Percentiles rank a stretch among this genome's conserved stretches.
These are phyloP conservation scores for Zhuqinia jingwanae DNA, from an alignment of 2,888 invertebrate genomes.

Conservation along the genomic window DNA sequence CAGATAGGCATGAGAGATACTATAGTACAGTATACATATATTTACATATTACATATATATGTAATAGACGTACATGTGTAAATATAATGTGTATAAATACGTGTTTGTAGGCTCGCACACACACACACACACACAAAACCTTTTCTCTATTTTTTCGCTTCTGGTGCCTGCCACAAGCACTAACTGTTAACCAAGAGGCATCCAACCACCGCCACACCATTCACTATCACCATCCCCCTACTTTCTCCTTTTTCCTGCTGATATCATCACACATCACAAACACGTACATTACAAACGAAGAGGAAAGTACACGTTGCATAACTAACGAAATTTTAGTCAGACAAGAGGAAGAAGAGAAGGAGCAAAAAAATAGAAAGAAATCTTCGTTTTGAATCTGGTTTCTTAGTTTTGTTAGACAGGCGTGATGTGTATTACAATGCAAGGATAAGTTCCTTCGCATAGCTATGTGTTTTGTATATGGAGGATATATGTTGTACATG, in stretches of 20 bases:
- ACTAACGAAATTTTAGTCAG: constrained; percentile 56
- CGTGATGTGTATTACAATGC: constrained; percentile 68
- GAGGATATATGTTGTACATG: background rate
- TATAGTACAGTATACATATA: constrained; percentile 9
- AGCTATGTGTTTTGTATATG: no score
- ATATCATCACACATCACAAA: constrained; percentile 65
- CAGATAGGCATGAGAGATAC: constrained; percentile 5
- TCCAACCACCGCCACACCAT: constrained; percentile 46
- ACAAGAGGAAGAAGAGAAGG: constrained; percentile 34
- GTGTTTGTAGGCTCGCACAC: no score
- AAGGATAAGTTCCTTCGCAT: constrained; percentile 35
- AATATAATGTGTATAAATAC: constrained; percentile 15
- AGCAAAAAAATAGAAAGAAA: constrained; percentile 40
- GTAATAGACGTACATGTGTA: no score
- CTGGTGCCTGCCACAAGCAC: constrained; percentile 59
- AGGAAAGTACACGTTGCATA: constrained; percentile 66
- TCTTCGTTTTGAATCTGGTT: constrained; percentile 59
- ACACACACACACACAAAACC: no score
- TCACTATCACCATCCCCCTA: constrained; percentile 4
- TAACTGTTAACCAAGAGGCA: constrained; percentile 52
- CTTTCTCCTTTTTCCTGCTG: constrained; percentile 8
- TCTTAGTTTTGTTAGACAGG: constrained; percentile 42
- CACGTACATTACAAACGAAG: constrained; percentile 61
- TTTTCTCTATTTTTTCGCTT: constrained; percentile 16
- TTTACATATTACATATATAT: background rate